Evolutionary conservation across 2,797 vertebrate genomes (phyloP), one percentile per base, ranked within the genome.

Genomic region (Rhynchotus rufescens): DNA sequence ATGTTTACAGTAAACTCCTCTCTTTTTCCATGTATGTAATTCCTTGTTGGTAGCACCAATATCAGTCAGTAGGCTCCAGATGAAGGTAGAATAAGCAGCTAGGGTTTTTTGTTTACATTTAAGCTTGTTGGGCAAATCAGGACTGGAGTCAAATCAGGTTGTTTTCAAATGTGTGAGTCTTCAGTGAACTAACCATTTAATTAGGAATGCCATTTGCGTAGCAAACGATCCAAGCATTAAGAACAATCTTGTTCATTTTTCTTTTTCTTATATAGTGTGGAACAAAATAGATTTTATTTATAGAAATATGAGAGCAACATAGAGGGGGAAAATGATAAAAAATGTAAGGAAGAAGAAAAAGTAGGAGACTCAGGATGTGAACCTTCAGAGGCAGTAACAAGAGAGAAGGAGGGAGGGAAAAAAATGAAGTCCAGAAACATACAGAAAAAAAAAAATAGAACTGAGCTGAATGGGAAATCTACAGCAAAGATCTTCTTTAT

Each of bases 141-240:
- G 57, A 28, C 44, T 61, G 44, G 21, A 84, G 40, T 72, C 67
- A 84, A 64, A 71, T 74, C 61, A 23, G 28, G 19, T 49, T n/a
- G 15, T 74, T 34, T 60, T 88, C 67, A 91, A 80, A 90, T 61
- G 26, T 3, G 1, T 52, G 26, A 79, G 14, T 81, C 75, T 64
- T 91, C 88, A 67, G 87, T 86, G 78, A 88, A 86, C 42, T 51
- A 79, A n/a, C 2, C 12, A 19, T 76, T 52, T 84, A 88, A 91
- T 83, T 80, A 88, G 36, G n/a, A 71, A 86, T 77, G 4, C 52
- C 76, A 90, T 82, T 84, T 94, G 40, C 61, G 80, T 72, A 86
- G 15, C 2, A 88, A 80, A 84, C 82, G 6, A 82, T 14, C n/a
- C 47, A 57, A 77, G 23, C 19, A 47, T 21, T 66, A 69, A 87